These are phyloP conservation scores for Knipowitschia caucasica DNA, from an alignment of 2,797 vertebrate species.

Conservation along the genomic window DNA sequence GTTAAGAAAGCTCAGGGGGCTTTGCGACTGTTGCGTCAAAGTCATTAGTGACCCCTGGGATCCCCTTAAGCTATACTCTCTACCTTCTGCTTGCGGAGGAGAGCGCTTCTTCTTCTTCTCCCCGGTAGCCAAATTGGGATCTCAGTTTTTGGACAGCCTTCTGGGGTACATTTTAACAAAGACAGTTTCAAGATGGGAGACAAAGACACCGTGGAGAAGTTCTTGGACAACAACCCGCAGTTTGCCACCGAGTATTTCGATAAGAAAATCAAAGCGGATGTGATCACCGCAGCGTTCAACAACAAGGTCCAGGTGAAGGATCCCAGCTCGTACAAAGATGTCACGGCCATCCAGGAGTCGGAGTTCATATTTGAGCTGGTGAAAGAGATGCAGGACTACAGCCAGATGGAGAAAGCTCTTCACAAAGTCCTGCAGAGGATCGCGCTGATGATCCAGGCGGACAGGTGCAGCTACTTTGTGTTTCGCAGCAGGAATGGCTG, in stretches of 20 bases:
- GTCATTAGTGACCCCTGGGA: slow-evolving; percentile 78
- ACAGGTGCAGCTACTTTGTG: slow-evolving; percentile 83
- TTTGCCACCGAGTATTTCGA: slow-evolving; percentile 86
- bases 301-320: slow-evolving; percentile 67
- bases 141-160: slow-evolving; percentile 9
- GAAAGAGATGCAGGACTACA: slow-evolving; percentile 61
- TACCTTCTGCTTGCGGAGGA: slow-evolving; percentile 75
- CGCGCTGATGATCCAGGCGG: slow-evolving; percentile 79
- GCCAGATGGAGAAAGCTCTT: slow-evolving; percentile 66
- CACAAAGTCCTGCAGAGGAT: slow-evolving; percentile 84
- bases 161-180: slow-evolving; percentile 49
- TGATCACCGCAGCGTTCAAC: slow-evolving; percentile 70
- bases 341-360: slow-evolving; percentile 77
- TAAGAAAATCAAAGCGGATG: slow-evolving; percentile 77
- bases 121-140: slow-evolving; percentile 26
- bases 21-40: slow-evolving; percentile 82
- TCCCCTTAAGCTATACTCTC: slow-evolving; percentile 75
- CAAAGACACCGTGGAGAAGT: slow-evolving; percentile 84
- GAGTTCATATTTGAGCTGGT: slow-evolving; percentile 79
- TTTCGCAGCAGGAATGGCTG: slow-evolving; percentile 80
- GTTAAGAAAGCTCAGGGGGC: slow-evolving; percentile 80
- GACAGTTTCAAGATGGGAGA: slow-evolving; percentile 72
- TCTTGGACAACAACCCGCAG: slow-evolving; percentile 83
- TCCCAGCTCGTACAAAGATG: slow-evolving; percentile 75
- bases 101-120: slow-evolving; percentile 51